Conservation (phyloP, 2,113 vertebrate species). For the Microcebus ravelobensis region DNA sequence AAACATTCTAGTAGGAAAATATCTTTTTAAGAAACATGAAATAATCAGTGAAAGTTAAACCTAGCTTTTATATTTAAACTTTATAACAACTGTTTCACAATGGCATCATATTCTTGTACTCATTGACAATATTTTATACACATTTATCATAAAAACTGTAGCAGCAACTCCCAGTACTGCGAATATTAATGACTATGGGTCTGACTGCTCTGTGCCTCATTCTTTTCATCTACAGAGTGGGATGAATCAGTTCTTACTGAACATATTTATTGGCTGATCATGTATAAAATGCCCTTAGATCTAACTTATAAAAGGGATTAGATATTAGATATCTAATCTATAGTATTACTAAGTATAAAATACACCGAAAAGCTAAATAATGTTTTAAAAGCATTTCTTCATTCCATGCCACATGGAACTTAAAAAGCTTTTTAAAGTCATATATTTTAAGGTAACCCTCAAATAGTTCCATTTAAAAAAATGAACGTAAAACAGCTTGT, state of each 20-base stretch:
- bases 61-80: constrained; percentile 7
- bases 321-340: neutral
- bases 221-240: neutral
- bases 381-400: constrained; percentile 30
- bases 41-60: neutral
- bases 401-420: neutral
- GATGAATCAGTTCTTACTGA: neutral
- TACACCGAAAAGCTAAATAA: neutral
- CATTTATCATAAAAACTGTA: constrained; percentile 11
- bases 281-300: constrained; percentile 1
- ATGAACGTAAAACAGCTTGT: constrained; percentile 1
- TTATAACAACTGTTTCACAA: constrained; percentile 44
- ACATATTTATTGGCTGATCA: neutral
- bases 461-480: constrained; percentile 54
- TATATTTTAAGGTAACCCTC: constrained; percentile 26
- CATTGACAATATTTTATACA: neutral
- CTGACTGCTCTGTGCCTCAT: neutral
- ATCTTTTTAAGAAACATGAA: constrained; percentile 13
- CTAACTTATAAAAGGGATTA: constrained; percentile 14
- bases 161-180: neutral
- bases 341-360: constrained; percentile 19
- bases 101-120: constrained; percentile 23
- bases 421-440: constrained; percentile 47
- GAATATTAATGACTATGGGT: neutral
- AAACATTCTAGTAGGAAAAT: constrained; percentile 6